Base-by-base conservation (phyloP, 1,140 invertebrate genomes). In the Drosophila funebris region DNA sequence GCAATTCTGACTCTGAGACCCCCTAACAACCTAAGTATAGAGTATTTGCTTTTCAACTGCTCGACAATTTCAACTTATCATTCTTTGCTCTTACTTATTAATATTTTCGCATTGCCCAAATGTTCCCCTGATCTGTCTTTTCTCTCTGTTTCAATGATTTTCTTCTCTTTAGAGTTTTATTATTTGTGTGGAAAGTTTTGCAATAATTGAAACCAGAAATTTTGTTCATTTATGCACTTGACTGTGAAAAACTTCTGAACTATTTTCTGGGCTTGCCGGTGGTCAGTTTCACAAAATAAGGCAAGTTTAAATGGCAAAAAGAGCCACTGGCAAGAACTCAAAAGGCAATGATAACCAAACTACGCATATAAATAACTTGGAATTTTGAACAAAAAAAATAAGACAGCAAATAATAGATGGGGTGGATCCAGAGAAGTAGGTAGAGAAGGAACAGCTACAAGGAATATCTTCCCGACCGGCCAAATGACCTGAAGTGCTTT, bases 141-240 rank as follows among this genome's bases (percentile, higher is more conserved):
- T 33, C 29, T 18, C 48, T 41, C 24, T 66, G 48, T 56, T 29
- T 61, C 31, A 24, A 33, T 43, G 63, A 58, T 73, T 36, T 54
- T 69, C 54, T 62, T 50, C 14, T 50, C 11, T 13, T 46, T 11
- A 16, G n/a, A 61, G 73, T 66, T 53, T 36, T 48, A 66, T 74
- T 74, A 78, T 82, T 82, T 82, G 76, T 85, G 73, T 67, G 66
- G 20, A 87, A 85, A 85, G 22, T 85, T 85, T 67, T 64, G 50
- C 67, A 79, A 75, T 79, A 90, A 90, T 90, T 90, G 82, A 90
- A 90, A 87, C 76, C 48, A 71, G 74, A 61, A 78, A 73, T 74
- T 70, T 54, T 68, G 54, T 73, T 69, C 80, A 76, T 67, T 73
- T 73, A 85, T 79, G 62, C 64, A 67, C 52, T 68, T 75, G 69